These are phyloP conservation scores for Hemiprocne comata DNA, from an alignment of 2,113 vertebrate genomes.

Conservation along the genomic window DNA sequence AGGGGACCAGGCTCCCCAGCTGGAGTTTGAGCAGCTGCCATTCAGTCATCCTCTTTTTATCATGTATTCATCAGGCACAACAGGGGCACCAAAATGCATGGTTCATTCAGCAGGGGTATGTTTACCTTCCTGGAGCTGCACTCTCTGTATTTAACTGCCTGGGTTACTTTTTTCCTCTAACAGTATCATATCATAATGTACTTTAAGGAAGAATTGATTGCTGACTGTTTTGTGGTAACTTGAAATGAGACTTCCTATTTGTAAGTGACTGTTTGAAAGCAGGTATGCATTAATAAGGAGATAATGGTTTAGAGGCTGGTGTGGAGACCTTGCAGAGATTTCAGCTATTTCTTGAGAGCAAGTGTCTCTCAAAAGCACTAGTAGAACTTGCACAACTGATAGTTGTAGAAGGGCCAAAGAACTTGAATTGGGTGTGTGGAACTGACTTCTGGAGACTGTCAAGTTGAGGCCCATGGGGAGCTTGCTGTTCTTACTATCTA, in stretches of 20 bases:
- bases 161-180: background rate
- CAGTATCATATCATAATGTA: background rate
- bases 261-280: background rate
- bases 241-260: background rate
- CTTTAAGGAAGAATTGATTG: background rate
- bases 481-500: background rate
- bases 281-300: background rate
- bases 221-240: background rate
- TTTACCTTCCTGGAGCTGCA: background rate
- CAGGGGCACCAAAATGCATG: constrained; percentile 96
- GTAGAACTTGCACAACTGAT: background rate
- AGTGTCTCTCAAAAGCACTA: background rate
- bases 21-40: constrained; percentile 97
- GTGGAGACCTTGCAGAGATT: background rate
- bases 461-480: background rate
- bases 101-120: constrained; percentile 96
- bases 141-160: background rate
- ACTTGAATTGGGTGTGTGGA: background rate
- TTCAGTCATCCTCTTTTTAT: constrained; percentile 94
- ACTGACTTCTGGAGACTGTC: background rate
- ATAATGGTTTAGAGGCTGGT: background rate
- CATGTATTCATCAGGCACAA: constrained; percentile 97
- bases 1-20: constrained; percentile 87
- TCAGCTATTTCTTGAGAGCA: background rate
- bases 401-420: background rate